phyloP scores from a whole-genome alignment of 2,113 vertebrate species.

The Peromyscus leucopus region DNA sequence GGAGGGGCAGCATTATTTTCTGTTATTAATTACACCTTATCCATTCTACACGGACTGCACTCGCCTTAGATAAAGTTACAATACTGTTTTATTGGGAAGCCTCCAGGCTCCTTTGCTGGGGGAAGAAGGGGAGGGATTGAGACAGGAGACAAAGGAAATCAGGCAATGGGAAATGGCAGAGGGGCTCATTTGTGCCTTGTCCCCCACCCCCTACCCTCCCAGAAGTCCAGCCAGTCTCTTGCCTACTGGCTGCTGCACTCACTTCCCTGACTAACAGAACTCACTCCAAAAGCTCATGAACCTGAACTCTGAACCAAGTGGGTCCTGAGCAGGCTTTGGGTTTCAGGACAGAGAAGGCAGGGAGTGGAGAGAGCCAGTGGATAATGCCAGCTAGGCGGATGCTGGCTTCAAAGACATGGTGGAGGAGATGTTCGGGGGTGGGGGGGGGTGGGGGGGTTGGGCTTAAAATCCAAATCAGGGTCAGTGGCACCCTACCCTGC shows the following conservation, averaged over 20 bases:
- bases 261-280: constrained; percentile 78
- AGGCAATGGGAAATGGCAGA: background rate
- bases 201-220: background rate
- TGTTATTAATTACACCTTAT: constrained; percentile 89
- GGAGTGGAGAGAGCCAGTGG: fast-evolving
- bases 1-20: constrained; percentile 85
- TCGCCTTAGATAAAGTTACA: constrained; percentile 88
- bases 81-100: constrained; percentile 85
- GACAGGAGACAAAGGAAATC: constrained; percentile 78
- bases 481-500: background rate
- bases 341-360: constrained; percentile 1
- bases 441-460: constrained; percentile 51
- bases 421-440: too few species aligned
- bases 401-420: constrained; percentile 62
- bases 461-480: constrained; percentile 66
- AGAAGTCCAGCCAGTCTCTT: constrained; percentile 10
- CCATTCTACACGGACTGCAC: constrained; percentile 77
- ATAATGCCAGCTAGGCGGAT: fast-evolving
- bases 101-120: constrained; percentile 57
- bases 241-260: background rate
- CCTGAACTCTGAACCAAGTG: background rate
- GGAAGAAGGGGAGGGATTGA: constrained; percentile 39
- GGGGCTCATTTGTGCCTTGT: background rate
- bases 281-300: background rate
- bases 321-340: background rate